Evolutionary conservation across 1,140 invertebrate genomes (phyloP).

Genomic region (Streblospio benedicti): DNA sequence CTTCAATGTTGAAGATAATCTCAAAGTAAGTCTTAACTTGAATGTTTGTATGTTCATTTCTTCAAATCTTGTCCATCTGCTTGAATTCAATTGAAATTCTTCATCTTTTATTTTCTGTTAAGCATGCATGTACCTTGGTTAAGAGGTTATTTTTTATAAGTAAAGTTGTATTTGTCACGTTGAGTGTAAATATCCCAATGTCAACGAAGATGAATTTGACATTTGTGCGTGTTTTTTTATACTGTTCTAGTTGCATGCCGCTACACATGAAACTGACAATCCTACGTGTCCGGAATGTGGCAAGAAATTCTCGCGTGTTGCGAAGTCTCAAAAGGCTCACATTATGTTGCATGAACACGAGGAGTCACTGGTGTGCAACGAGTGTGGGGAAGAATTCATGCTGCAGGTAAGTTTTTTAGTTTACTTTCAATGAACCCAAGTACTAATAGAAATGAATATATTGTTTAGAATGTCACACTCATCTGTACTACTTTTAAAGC

Average conservation of each 20-base stretch:
- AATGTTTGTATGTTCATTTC: no score
- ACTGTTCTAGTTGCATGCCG: conserved; percentile 57
- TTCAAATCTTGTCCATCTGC: no score
- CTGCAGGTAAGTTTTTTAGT: conserved; percentile 50
- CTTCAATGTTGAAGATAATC: conserved; percentile 58
- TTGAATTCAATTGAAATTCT: no score
- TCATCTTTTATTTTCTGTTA: no score
- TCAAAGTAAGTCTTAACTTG: no score
- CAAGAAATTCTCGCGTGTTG: conserved; percentile 58
- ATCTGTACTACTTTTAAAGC: neutral
- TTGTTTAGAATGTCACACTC: neutral
- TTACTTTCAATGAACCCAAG: neutral
- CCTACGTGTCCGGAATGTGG: conserved; percentile 57
- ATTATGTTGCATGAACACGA: conserved; percentile 61
- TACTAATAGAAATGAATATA: neutral
- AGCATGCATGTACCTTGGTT: no score
- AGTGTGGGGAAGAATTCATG: conserved; percentile 62
- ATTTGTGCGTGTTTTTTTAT: no score
- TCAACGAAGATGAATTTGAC: no score
- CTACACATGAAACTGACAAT: conserved; percentile 50
- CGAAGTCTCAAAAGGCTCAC: conserved; percentile 64
- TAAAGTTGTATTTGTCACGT: no score
- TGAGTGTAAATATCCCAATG: no score
- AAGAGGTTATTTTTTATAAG: no score
- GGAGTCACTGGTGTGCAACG: conserved; percentile 59